Conservation (phyloP, 2,888 invertebrate genomes). For the Glomeris marginata region DNA sequence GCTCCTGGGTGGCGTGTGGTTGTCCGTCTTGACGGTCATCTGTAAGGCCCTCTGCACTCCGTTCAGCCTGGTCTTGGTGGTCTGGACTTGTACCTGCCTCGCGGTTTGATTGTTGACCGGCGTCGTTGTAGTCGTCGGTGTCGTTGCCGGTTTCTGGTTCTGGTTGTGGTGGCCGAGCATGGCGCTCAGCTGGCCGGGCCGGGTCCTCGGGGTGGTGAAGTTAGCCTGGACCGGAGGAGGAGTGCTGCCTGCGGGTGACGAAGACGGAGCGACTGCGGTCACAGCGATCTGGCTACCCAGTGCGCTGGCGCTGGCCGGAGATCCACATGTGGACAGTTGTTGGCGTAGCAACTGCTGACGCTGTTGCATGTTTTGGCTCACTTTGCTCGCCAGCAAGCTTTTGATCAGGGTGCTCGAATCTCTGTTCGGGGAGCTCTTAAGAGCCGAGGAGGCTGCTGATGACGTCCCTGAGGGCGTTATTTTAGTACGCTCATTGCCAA, state of each 20-base stretch:
- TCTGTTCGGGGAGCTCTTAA: slow-evolving; percentile 23
- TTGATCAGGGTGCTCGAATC: slow-evolving; percentile 71
- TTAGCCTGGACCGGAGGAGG: not conserved
- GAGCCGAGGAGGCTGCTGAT: slow-evolving; percentile 11
- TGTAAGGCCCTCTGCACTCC: slow-evolving; percentile 1
- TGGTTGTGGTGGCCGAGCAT: slow-evolving; percentile 10
- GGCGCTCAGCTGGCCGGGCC: slow-evolving; percentile 7
- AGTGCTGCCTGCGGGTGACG: not conserved
- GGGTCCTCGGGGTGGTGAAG: too few relatives aligned
- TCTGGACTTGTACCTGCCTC: too few relatives aligned
- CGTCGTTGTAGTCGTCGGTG: too few relatives aligned
- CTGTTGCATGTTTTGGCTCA: slow-evolving; percentile 30
- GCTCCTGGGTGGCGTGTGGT: too few relatives aligned
- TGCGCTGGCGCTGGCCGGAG: not conserved
- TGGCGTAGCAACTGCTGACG: slow-evolving; percentile 12
- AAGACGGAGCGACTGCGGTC: not conserved
- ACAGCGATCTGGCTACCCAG: not conserved
- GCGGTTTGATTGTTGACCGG: too few relatives aligned
- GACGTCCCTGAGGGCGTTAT: slow-evolving; percentile 10
- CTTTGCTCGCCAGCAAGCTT: slow-evolving; percentile 86
- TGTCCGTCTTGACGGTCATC: slow-evolving; percentile 19
- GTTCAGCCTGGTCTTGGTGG: slow-evolving; percentile 4
- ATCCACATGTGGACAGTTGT: slow-evolving; percentile 2
- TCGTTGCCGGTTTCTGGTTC: not conserved
- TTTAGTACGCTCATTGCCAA: not conserved